Conservation (phyloP, 2,888 invertebrate species). For the Drosophila vallismaia region DNA sequence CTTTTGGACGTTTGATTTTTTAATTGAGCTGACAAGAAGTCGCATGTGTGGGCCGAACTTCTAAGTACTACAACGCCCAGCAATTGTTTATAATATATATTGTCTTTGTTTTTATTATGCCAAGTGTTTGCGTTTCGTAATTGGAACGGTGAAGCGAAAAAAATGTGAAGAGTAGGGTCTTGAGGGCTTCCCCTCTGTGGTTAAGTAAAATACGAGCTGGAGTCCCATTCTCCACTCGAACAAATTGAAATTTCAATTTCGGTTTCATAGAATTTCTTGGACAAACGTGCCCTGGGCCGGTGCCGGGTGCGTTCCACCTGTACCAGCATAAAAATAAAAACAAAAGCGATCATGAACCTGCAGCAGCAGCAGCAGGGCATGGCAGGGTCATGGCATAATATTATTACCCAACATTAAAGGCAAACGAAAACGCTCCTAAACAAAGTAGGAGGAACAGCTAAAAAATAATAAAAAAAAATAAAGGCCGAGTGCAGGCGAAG, state of each 20-base stretch:
- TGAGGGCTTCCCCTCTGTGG: constrained; percentile 38
- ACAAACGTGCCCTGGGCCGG: constrained; percentile 28
- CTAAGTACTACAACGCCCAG: constrained; percentile 29
- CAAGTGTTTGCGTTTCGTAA: constrained; percentile 75
- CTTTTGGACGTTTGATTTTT: constrained; percentile 21
- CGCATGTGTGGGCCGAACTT: constrained; percentile 47
- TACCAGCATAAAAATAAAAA: constrained; percentile 81
- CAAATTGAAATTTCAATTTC: constrained; percentile 39
- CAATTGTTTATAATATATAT: constrained; percentile 38
- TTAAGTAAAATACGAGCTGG: constrained; percentile 23
- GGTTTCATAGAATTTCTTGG: constrained; percentile 24
- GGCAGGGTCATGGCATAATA: constrained; percentile 47
- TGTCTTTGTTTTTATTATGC: constrained; percentile 64
- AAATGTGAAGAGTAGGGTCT: constrained; percentile 66
- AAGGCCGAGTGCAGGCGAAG: constrained; percentile 55
- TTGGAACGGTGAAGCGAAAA: constrained; percentile 73
- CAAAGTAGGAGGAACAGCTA: constrained; percentile 50
- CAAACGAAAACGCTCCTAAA: constrained; percentile 48
- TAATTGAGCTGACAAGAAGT: constrained; percentile 34
- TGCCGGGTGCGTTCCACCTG: constrained; percentile 74
- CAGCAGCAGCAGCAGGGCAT: constrained; percentile 52
- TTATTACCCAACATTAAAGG: constrained; percentile 51
- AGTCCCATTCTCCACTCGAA: constrained; percentile 17
- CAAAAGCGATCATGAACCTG: constrained; percentile 75
- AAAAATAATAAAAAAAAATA: constrained; percentile 53